phyloP scores from a whole-genome alignment of 2,797 vertebrate species.

The Eremophila alpestris region DNA sequence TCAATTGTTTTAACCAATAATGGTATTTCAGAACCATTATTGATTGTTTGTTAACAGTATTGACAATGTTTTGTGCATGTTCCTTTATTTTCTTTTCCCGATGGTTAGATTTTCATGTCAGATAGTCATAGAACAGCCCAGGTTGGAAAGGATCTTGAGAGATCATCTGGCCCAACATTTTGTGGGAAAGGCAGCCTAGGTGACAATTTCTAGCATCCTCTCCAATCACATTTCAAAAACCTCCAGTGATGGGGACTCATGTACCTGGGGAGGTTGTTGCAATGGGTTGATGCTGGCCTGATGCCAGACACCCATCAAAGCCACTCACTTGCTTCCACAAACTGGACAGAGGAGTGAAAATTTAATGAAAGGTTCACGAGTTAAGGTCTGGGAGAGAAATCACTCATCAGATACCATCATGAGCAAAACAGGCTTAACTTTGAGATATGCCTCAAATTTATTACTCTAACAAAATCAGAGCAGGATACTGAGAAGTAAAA shows the following conservation, averaged over 20 bases:
- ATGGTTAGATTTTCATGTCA: neutral
- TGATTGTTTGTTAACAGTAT: neutral
- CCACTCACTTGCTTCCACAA: neutral
- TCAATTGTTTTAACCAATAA: neutral
- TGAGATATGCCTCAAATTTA: neutral
- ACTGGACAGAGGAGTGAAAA: neutral
- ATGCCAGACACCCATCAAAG: neutral
- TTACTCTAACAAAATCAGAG: neutral
- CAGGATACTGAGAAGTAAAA: neutral
- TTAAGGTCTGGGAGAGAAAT: neutral
- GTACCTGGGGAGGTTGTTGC: neutral
- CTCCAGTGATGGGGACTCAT: neutral
- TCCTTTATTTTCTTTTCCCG: neutral
- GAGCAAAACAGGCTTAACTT: neutral
- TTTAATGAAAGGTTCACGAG: neutral
- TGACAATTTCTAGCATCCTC: neutral
- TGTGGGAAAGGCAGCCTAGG: neutral
- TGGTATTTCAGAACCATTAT: neutral
- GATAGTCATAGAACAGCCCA: neutral
- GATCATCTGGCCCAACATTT: neutral
- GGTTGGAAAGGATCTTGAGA: neutral
- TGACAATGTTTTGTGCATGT: neutral
- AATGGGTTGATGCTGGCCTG: neutral
- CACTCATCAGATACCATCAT: neutral
- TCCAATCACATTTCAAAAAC: neutral